Evolutionary conservation across 37 sponge, comb jelly and placozoan species (phyloP).

Genomic region (Hormiphora californensis): DNA sequence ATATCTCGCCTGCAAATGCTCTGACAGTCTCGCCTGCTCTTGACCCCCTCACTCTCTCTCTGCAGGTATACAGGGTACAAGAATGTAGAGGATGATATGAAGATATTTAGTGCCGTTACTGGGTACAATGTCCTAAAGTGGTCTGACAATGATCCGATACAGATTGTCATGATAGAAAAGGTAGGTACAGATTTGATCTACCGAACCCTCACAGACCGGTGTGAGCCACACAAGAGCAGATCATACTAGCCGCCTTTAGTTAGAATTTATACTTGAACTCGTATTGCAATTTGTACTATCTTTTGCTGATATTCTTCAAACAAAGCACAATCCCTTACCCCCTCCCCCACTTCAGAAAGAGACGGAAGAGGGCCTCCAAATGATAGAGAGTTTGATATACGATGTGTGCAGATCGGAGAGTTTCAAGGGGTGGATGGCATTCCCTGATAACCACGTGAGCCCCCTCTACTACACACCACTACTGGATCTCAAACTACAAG

Average conservation of each 20-base stretch:
- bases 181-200: background rate
- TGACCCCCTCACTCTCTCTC: too few species aligned
- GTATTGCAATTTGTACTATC: too few species aligned
- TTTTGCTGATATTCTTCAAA: too few species aligned
- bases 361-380: background rate
- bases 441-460: background rate
- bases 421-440: constrained; percentile 1
- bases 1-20: too few species aligned
- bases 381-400: background rate
- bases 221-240: too few species aligned
- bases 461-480: constrained; percentile 37
- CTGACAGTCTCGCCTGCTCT: too few species aligned
- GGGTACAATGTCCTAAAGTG: background rate
- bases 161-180: background rate
- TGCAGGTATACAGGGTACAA: too few species aligned
- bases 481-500: background rate
- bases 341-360: background rate
- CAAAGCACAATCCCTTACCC: too few species aligned
- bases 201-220: background rate
- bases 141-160: constrained; percentile 8
- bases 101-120: background rate
- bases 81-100: too few species aligned
- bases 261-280: too few species aligned
- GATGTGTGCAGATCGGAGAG: background rate
- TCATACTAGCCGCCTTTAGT: too few species aligned